Conservation (phyloP, 1,140 invertebrate species). For the Harpegnathos saltator region DNA sequence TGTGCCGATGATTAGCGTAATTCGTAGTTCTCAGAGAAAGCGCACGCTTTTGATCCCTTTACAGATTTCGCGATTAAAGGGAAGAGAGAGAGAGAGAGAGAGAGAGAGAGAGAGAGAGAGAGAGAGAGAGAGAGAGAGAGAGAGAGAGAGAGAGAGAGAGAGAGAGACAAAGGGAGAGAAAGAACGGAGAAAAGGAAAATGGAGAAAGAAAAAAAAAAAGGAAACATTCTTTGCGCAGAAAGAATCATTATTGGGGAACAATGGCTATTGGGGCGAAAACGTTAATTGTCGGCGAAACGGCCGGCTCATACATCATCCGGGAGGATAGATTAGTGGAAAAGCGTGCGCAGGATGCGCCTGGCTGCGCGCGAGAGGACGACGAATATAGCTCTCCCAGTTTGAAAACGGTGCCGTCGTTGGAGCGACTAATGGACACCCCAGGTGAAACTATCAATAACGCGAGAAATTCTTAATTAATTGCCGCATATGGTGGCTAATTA, state of each 20-base stretch:
- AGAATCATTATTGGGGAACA: constrained; percentile 35
- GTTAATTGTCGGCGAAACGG: constrained; percentile 51
- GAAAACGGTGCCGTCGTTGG: constrained; percentile 41
- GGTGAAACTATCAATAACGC: constrained; percentile 63
- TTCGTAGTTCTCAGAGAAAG: neutral
- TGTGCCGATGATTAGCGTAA: neutral
- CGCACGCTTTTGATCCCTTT: neutral
- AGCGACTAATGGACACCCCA: constrained; percentile 62
- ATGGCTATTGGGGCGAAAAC: constrained; percentile 32
- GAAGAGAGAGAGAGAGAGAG: too few relatives aligned
- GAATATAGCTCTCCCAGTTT: constrained; percentile 35
- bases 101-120: too few relatives aligned
- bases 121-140: too few relatives aligned
- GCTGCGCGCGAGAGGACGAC: constrained; percentile 31
- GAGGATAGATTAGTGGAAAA: constrained; percentile 54
- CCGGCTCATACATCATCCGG: constrained; percentile 44
- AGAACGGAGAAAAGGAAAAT: too few relatives aligned
- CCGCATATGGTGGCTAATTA: constrained; percentile 67
- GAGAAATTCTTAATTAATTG: constrained; percentile 69
- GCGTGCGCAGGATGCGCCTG: constrained; percentile 40
- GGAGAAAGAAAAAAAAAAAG: too few relatives aligned
- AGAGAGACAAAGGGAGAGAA: too few relatives aligned
- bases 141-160: too few relatives aligned
- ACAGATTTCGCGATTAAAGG: constrained; percentile 3
- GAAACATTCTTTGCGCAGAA: constrained; percentile 9